Base-by-base conservation (phyloP, 2,113 vertebrate species). In the Lophura nycthemera region DNA sequence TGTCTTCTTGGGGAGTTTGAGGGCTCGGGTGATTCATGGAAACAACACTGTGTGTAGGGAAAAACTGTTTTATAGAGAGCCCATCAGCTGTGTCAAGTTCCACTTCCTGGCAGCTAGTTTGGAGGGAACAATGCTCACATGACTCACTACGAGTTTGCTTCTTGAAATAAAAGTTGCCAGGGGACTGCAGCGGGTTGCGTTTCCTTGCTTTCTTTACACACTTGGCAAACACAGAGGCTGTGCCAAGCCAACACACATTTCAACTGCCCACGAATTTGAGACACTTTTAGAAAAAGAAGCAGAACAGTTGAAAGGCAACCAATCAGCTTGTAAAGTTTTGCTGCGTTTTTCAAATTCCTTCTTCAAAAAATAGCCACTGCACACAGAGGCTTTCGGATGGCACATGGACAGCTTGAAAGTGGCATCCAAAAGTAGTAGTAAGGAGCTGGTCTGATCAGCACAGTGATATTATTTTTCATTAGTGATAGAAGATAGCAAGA, bases 111-210 rank as follows among this genome's bases (percentile, higher is more conserved):
- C 63, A 74, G 40, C n/a, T 43, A n/a, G 48, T 76, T 84, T 82
- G 36, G 38, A 66, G 38, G 21, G 50, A 94, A 92, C 81, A 91
- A 86, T 88, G 65, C 20, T 65, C 42, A n/a, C 4, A 7, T 95
- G 96, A 95, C 73, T 97, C 94, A 94, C 93, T 67, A 75, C 63
- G 79, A 92, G 30, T 88, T 94, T 83, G 61, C 50, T 87, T 88
- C 82, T 96, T 74, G 78, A 90, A 91, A 91, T 72, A 86, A 76
- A 93, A 90, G 86, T 77, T 8, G 0, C 69, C 42, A 67, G 1
- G 4, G 76, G 83, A 93, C 52, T 13, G 69, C 59, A 61, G 5
- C 1, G 16, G 75, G 54, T 78, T 82, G 63, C 27, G 30, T 82
- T 94, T 95, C 90, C 77, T 88, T 59, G 30, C 75, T 91, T 88